phyloP scores from a whole-genome alignment of 2,797 vertebrate species.

The Cossypha caffra region DNA sequence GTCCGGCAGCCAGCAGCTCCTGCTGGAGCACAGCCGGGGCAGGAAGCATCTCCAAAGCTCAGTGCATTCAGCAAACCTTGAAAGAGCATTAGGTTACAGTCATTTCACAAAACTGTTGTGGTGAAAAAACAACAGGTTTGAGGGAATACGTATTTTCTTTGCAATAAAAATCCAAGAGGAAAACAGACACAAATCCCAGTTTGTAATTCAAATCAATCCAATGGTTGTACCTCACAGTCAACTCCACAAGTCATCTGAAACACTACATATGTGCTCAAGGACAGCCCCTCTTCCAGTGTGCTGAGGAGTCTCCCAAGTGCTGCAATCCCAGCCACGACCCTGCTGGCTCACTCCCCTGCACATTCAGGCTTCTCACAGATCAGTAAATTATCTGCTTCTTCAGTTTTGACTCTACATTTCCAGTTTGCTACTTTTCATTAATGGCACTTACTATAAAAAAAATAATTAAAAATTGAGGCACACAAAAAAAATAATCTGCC shows the following conservation, averaged over 20 bases:
- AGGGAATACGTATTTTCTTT: neutral
- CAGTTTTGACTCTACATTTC: constrained; percentile 36
- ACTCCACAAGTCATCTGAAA: neutral
- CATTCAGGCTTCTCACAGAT: neutral
- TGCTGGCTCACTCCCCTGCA: neutral
- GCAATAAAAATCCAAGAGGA: neutral
- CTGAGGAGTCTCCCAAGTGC: constrained; percentile 1
- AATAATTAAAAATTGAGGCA: constrained; percentile 40
- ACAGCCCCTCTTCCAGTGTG: neutral
- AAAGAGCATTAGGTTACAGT: neutral
- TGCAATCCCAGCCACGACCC: neutral
- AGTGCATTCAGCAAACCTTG: constrained; percentile 21
- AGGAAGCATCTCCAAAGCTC: neutral
- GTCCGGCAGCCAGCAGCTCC: neutral
- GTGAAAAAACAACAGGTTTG: constrained; percentile 18
- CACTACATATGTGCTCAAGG: accelerated
- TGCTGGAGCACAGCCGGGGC: neutral
- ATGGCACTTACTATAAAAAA: constrained; percentile 76
- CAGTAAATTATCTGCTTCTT: neutral
- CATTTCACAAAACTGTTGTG: neutral
- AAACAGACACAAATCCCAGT: constrained; percentile 14
- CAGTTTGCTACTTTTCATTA: constrained; percentile 63
- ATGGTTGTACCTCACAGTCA: neutral
- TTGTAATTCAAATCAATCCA: neutral
- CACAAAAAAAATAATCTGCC: constrained; percentile 26